phyloP scores from a whole-genome alignment of 2,113 vertebrate genomes.

The Strigops habroptila region DNA sequence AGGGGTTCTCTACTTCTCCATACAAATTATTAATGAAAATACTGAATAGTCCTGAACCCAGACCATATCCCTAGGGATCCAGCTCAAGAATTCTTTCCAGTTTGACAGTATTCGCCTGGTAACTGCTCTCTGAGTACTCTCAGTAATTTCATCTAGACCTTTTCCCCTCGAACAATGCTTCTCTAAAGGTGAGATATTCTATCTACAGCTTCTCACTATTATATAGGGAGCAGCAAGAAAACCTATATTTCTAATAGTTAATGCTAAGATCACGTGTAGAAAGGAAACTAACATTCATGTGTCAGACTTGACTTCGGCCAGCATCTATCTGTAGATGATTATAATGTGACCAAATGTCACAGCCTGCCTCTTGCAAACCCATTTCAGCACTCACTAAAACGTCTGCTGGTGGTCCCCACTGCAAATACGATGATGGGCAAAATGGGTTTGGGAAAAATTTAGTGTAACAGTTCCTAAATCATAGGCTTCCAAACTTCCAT shows the following conservation, averaged over 20 bases:
- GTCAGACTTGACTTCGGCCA: neutral
- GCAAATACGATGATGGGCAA: neutral
- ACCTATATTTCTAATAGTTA: neutral
- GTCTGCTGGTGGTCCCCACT: neutral
- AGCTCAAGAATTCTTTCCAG: neutral
- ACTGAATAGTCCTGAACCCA: neutral
- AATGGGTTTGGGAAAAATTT: neutral
- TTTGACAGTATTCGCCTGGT: neutral
- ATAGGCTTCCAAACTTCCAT: neutral
- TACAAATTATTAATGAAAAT: slow-evolving; percentile 17
- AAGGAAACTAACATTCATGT: neutral
- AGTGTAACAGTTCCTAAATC: neutral
- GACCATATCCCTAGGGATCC: neutral
- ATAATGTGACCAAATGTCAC: neutral
- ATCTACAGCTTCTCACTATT: neutral
- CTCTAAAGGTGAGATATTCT: neutral
- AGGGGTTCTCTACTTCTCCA: neutral
- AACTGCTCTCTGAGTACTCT: neutral
- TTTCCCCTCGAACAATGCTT: neutral
- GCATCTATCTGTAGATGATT: neutral
- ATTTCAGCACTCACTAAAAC: neutral
- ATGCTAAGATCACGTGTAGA: neutral
- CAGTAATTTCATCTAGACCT: neutral
- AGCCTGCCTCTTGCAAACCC: neutral
- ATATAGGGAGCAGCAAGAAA: neutral